Evolutionary conservation across 2,888 invertebrate species (phyloP).

Genomic region (Camptogramma bilineatum): DNA sequence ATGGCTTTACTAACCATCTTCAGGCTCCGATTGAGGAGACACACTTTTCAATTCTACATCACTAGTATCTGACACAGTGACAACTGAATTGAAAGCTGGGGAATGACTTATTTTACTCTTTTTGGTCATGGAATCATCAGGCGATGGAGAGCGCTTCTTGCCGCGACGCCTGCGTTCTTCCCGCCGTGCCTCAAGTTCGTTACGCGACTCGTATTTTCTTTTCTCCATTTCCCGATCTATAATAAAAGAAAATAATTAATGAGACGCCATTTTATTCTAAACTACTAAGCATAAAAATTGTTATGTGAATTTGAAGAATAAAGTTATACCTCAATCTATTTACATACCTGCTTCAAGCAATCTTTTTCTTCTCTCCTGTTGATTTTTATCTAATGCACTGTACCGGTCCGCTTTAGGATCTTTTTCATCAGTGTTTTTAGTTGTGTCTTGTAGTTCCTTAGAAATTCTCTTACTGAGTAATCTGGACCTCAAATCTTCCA

Average conservation of each 20-base stretch:
- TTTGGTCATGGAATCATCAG: slow-evolving; percentile 65
- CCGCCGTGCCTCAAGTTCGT: slow-evolving; percentile 90
- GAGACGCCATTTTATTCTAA: neutral
- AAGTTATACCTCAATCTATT: neutral
- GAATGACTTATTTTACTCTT: slow-evolving; percentile 71
- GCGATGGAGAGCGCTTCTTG: slow-evolving; percentile 73
- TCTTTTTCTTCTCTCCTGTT: slow-evolving; percentile 87
- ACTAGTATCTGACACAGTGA: slow-evolving; percentile 80
- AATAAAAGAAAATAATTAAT: slow-evolving; percentile 1
- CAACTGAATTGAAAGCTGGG: slow-evolving; percentile 73
- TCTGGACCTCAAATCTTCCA: slow-evolving; percentile 91
- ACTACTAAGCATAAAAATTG: neutral
- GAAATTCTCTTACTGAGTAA: slow-evolving; percentile 89
- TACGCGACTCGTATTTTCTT: slow-evolving; percentile 90
- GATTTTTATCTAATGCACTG: slow-evolving; percentile 77
- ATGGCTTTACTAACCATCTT: slow-evolving; percentile 65
- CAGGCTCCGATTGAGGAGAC: slow-evolving; percentile 71
- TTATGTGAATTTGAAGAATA: neutral
- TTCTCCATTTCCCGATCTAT: slow-evolving; percentile 90
- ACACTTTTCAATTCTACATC: slow-evolving; percentile 80
- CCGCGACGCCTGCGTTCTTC: slow-evolving; percentile 84
- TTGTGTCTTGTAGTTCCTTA: slow-evolving; percentile 85
- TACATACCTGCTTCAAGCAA: slow-evolving; percentile 88
- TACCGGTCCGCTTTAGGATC: slow-evolving; percentile 67
- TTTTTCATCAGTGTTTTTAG: slow-evolving; percentile 77